phyloP scores from a whole-genome alignment of 1,140 invertebrate genomes.

The Diabrotica undecimpunctata region DNA sequence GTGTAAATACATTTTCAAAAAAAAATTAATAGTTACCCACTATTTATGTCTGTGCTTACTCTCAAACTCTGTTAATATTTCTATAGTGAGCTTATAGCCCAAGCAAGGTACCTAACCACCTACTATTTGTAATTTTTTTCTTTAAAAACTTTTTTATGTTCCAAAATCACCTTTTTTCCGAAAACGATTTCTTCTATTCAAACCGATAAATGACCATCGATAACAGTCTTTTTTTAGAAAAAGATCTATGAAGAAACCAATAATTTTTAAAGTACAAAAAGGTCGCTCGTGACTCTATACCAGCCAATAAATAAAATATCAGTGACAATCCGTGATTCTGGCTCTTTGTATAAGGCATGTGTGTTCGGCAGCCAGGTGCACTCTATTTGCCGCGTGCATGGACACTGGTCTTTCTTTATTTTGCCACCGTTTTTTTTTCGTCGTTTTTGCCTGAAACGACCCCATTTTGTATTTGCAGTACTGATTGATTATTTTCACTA shows the following conservation, averaged over 20 bases:
- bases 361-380: conserved; percentile 35
- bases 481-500: background rate
- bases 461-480: conserved; percentile 3
- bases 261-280: conserved; percentile 28
- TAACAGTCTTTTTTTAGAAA: conserved; percentile 18
- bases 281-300: conserved; percentile 28
- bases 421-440: background rate
- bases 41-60: no score
- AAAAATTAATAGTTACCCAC: no score
- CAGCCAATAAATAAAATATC: conserved; percentile 45
- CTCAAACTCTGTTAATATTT: no score
- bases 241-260: conserved; percentile 19
- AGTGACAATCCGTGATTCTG: conserved; percentile 40
- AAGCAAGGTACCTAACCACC: background rate
- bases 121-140: no score
- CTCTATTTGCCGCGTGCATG: conserved; percentile 15
- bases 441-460: conserved; percentile 4
- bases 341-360: conserved; percentile 34
- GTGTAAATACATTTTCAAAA: no score
- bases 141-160: background rate
- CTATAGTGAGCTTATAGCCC: no score
- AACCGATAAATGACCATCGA: conserved; percentile 18
- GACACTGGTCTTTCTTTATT: conserved; percentile 13
- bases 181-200: conserved; percentile 1
- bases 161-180: background rate